These are phyloP conservation scores for Xanthia icteritia DNA, from an alignment of 2,888 invertebrate genomes.

Conservation along the genomic window DNA sequence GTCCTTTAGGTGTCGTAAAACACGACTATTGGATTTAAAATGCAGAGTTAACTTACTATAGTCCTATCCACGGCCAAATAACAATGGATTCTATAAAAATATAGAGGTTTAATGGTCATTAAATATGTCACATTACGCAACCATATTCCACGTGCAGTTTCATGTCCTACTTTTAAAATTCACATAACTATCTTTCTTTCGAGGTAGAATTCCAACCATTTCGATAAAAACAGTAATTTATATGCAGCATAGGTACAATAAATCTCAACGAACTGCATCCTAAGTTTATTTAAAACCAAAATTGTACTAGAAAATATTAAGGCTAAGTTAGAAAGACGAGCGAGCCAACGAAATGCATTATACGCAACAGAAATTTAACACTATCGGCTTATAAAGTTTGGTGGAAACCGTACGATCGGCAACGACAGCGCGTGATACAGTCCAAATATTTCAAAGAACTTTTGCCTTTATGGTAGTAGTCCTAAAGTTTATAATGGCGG, in stretches of 20 bases:
- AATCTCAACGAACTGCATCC: constrained; percentile 39
- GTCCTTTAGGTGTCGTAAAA: background rate
- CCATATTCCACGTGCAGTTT: background rate
- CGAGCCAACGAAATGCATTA: constrained; percentile 59
- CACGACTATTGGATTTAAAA: background rate
- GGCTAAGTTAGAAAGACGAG: constrained; percentile 51
- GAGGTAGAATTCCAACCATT: constrained; percentile 22
- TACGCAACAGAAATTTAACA: constrained; percentile 68
- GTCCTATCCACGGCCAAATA: background rate
- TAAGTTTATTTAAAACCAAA: constrained; percentile 56
- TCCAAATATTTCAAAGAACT: constrained; percentile 47
- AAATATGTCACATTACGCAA: constrained; percentile 11
- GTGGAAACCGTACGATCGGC: constrained; percentile 57
- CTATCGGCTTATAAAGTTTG: constrained; percentile 68
- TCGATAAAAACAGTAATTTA: constrained; percentile 44
- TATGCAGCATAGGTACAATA: constrained; percentile 45
- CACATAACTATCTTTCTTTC: constrained; percentile 26
- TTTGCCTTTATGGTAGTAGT: constrained; percentile 38
- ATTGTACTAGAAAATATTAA: constrained; percentile 55
- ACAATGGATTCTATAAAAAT: background rate
- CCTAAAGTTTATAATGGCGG: constrained; percentile 52
- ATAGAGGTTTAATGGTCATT: background rate
- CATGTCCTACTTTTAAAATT: constrained; percentile 24
- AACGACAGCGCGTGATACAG: constrained; percentile 44
- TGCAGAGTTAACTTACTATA: background rate